Evolutionary conservation across 2,113 vertebrate species (phyloP), one percentile per base, ranked within the genome.

Genomic region (Anhinga anhinga): DNA sequence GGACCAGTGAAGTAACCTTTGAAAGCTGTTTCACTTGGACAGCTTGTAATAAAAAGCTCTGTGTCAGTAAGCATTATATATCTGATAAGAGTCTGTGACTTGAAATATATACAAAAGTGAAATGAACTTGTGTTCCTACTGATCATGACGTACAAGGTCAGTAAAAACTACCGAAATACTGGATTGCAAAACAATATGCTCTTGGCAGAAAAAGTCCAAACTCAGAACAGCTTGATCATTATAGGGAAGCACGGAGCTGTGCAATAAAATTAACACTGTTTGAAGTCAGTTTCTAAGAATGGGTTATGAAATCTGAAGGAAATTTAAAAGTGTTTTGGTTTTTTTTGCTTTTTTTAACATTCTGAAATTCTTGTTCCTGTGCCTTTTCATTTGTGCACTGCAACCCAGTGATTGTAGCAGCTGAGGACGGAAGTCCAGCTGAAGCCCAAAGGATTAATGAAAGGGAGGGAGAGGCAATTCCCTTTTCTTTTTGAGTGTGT

Each of bases 21-120:
- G 96, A 80, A 56, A 96, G 76, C 47, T 88, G 66, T 25, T 58
- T 96, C 66, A 45, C 45, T 44, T 5, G 44, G 52, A 55, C 49
- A 80, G 49, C 78, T 83, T 91, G 87, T 83, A 90, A 82, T 88
- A 95, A 94, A 91, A 88, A 17, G 38, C 62, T 83, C 18, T 45
- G 36, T 97, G 71, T 71, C 71, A 77, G 34, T 62, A 21, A 92
- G 76, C 18, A 12, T 47, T 73, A 42, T 17, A 21, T 38, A 50
- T 53, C 59, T 50, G 90, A 95, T 95, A 95, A 94, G 66, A 77
- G 67, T 1, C 34, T 72, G 34, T 32, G 55, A 34, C 55, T 83
- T 47, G 53, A 86, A 30, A 70, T 74, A 23, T 3, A 90, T 12
- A 36, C n/a, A 94, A 70, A 93, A 92, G 88, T 81, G 80, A 92